Evolutionary conservation across 2,888 invertebrate species (phyloP).

Genomic region (Zootermopsis nevadensis): DNA sequence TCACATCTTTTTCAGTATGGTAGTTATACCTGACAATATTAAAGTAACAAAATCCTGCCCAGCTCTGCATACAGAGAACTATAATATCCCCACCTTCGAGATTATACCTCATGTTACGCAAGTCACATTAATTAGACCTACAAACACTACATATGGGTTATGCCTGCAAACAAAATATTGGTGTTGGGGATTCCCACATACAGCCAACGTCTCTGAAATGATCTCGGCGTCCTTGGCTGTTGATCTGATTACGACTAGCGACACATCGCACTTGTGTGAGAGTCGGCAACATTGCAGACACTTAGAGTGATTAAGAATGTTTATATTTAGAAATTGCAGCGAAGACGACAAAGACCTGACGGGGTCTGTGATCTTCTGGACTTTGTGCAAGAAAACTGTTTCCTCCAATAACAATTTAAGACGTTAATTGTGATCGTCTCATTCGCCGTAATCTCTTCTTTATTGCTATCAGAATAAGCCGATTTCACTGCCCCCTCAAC

Average conservation of each 20-base stretch:
- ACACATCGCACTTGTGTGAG: not conserved
- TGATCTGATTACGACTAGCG: not conserved
- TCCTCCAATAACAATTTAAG: no score
- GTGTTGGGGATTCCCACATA: not conserved
- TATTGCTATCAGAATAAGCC: no score
- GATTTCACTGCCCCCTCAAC: no score
- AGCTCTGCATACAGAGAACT: not conserved
- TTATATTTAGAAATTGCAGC: not conserved
- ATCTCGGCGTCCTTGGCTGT: not conserved
- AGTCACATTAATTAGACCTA: slow-evolving; percentile 1
- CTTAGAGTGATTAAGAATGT: not conserved
- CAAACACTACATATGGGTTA: not conserved
- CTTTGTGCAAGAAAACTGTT: no score
- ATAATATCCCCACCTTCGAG: not conserved
- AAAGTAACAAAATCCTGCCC: not conserved
- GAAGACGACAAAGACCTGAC: not conserved
- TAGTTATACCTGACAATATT: not conserved
- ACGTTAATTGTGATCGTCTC: no score
- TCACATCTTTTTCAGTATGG: not conserved
- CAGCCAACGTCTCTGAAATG: not conserved
- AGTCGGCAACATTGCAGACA: not conserved
- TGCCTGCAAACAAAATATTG: not conserved
- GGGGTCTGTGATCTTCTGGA: no score
- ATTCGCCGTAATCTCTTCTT: no score
- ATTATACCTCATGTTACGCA: not conserved